Percentiles rank a stretch among this genome's conserved stretches.
These are phyloP conservation scores for Lissonota sp. DNA, from an alignment of 2,888 invertebrate species.

Conservation along the genomic window DNA sequence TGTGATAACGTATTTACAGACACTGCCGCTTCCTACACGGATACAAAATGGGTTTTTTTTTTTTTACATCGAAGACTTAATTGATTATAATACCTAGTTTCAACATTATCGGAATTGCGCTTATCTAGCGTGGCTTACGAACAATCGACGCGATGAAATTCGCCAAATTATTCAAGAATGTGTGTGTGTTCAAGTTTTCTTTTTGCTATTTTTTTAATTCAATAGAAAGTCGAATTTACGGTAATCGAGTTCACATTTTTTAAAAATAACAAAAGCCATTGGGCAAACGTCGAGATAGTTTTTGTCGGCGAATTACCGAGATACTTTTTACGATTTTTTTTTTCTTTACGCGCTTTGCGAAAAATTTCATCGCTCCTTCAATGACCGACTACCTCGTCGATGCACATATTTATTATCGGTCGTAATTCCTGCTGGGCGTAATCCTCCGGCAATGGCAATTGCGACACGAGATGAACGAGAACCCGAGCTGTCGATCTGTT, in stretches of 20 bases:
- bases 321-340: slow-evolving; percentile 9
- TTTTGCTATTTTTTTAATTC: slow-evolving; percentile 1
- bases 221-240: slow-evolving; percentile 23
- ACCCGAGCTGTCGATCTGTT: slow-evolving; percentile 74
- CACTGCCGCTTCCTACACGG: slow-evolving; percentile 37
- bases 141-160: slow-evolving; percentile 32
- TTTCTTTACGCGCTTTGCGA: not conserved
- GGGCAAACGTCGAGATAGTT: slow-evolving; percentile 23
- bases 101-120: slow-evolving; percentile 42
- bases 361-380: slow-evolving; percentile 38
- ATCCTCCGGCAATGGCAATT: slow-evolving; percentile 87
- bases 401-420: slow-evolving; percentile 77
- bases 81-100: slow-evolving; percentile 53
- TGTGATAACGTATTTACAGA: slow-evolving; percentile 60
- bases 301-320: slow-evolving; percentile 2
- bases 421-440: slow-evolving; percentile 85
- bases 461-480: slow-evolving; percentile 84
- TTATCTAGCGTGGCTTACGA: slow-evolving; percentile 24
- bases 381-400: slow-evolving; percentile 67
- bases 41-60: slow-evolving; percentile 56
- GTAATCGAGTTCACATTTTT: slow-evolving; percentile 10
- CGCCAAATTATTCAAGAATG: slow-evolving; percentile 9
- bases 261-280: slow-evolving; percentile 20
- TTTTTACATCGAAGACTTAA: slow-evolving; percentile 49
- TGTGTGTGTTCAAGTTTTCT: slow-evolving; percentile 1